These are phyloP conservation scores for Pterocles gutturalis DNA, from an alignment of 2,113 vertebrate species.

Conservation along the genomic window DNA sequence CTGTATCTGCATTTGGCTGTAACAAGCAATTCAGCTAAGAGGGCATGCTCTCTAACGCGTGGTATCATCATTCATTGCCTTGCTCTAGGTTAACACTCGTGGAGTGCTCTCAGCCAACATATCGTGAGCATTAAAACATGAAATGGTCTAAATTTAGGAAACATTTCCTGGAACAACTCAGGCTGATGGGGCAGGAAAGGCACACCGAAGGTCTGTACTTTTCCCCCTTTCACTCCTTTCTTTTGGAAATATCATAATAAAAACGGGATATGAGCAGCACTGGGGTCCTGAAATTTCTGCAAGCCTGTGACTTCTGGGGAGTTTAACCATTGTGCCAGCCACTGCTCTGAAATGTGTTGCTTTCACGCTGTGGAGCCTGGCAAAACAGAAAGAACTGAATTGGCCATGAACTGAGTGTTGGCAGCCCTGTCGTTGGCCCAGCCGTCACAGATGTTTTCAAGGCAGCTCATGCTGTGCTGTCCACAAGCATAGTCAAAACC, in stretches of 20 bases:
- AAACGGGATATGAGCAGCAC: not conserved
- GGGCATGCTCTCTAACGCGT: not conserved
- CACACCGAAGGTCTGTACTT: not conserved
- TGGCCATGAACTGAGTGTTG: not conserved
- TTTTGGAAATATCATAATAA: not conserved
- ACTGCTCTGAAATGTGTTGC: not conserved
- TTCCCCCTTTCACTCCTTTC: not conserved
- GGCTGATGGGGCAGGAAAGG: not conserved
- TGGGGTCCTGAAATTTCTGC: not conserved
- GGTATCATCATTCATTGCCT: not conserved
- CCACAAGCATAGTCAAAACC: not conserved
- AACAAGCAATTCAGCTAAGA: not conserved
- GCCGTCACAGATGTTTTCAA: conserved; percentile 13
- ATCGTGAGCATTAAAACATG: not conserved
- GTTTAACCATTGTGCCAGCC: not conserved
- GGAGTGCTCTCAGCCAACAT: not conserved
- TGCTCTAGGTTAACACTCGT: not conserved
- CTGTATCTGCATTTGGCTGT: not conserved
- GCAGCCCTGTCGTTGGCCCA: not conserved
- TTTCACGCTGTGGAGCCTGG: not conserved
- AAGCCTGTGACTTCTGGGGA: rapidly evolving
- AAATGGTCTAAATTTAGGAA: not conserved
- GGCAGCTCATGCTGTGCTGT: not conserved
- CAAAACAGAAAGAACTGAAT: not conserved
- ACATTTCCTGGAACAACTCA: not conserved